These are phyloP conservation scores for Umimayanthus kanabou DNA, from an alignment of 92 coral and sea anemone genomes.

Conservation along the genomic window DNA sequence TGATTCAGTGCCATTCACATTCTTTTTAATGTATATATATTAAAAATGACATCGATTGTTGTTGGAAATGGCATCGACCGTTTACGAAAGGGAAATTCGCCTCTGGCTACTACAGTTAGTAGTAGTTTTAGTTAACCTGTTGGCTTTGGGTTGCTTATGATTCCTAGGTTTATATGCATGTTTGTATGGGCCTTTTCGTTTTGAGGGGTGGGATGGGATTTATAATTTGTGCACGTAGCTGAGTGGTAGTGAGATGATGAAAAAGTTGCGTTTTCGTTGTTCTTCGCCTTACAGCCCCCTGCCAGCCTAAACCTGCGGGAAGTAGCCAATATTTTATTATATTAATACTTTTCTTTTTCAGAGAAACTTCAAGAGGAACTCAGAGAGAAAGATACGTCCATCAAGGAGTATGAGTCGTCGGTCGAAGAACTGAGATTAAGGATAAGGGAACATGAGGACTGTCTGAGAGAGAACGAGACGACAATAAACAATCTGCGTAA, in stretches of 20 bases:
- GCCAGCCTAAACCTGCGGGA: background rate
- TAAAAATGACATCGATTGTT: too few relatives aligned
- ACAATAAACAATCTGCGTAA: constrained; percentile 83
- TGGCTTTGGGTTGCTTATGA: background rate
- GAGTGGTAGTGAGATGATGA: background rate
- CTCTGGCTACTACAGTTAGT: too few relatives aligned
- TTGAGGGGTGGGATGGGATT: background rate
- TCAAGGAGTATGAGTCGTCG: constrained; percentile 74
- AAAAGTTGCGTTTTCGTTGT: too few relatives aligned
- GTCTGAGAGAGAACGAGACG: constrained; percentile 73
- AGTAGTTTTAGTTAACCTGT: too few relatives aligned
- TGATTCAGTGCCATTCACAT: too few relatives aligned
- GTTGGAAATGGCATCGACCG: too few relatives aligned
- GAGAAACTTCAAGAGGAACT: constrained; percentile 75
- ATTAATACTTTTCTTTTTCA: constrained; percentile 27
- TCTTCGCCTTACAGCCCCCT: background rate
- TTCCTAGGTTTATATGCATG: too few relatives aligned
- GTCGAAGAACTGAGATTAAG: constrained; percentile 66
- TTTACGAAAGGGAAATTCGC: too few relatives aligned
- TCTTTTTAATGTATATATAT: too few relatives aligned
- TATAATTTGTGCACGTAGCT: background rate
- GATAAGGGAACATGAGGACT: constrained; percentile 72
- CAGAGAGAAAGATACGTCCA: constrained; percentile 72
- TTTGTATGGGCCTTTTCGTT: too few relatives aligned
- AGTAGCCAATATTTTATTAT: background rate